phyloP scores from a whole-genome alignment of 2,113 vertebrate genomes.

The Turdus rufiventris region DNA sequence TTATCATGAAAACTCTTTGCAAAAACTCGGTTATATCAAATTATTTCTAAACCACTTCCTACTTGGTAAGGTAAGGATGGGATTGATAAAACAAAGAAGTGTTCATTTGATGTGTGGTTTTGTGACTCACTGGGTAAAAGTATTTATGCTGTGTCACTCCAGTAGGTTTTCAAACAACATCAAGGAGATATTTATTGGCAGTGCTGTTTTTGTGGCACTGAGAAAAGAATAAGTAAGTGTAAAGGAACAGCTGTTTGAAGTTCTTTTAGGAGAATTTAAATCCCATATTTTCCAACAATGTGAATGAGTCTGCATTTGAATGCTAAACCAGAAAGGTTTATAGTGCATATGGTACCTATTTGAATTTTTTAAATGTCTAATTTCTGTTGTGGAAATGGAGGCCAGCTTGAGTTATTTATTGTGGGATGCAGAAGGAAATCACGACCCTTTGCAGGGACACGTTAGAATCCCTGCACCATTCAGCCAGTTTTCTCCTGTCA shows the following conservation, averaged over 20 bases:
- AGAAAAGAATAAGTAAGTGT: background rate
- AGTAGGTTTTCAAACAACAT: background rate
- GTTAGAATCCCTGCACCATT: conserved; percentile 29
- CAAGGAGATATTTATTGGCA: background rate
- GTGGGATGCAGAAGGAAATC: conserved; percentile 60
- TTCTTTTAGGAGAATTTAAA: conserved; percentile 21
- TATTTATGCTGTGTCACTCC: background rate
- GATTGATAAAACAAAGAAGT: background rate
- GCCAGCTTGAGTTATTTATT: conserved; percentile 65
- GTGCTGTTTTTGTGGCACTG: background rate
- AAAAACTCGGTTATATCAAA: background rate
- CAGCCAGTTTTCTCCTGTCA: conserved; percentile 58
- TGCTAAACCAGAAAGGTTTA: conserved; percentile 34
- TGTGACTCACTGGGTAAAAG: background rate
- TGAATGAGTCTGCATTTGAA: conserved; percentile 20
- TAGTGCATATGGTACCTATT: conserved; percentile 52
- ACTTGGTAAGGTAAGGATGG: background rate
- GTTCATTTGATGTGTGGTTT: background rate
- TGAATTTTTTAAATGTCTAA: conserved; percentile 61
- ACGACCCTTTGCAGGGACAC: conserved; percentile 22
- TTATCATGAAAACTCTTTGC: background rate
- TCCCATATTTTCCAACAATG: background rate
- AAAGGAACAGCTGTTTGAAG: background rate
- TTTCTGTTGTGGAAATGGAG: conserved; percentile 55
- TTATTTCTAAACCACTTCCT: background rate